Conservation (phyloP, 2,797 vertebrate species). For the Poecilia picta region DNA sequence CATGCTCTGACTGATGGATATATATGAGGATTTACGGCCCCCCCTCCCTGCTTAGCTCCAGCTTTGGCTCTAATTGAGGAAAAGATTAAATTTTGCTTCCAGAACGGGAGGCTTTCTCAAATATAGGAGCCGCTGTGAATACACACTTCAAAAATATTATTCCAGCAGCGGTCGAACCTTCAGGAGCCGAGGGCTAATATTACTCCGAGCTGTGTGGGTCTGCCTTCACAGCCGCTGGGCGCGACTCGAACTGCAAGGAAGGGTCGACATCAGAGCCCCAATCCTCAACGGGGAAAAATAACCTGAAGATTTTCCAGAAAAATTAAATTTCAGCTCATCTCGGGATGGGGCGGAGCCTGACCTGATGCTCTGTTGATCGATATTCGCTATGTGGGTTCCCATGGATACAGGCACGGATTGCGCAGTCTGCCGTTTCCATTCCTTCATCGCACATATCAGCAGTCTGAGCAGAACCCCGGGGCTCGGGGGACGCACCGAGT, state of each 20-base stretch:
- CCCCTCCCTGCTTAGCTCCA: conserved; percentile 22
- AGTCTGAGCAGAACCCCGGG: conserved; percentile 17
- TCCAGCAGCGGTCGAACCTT: conserved; percentile 45
- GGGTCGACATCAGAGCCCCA: conserved; percentile 52
- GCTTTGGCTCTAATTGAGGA: conserved; percentile 62
- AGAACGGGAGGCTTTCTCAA: conserved; percentile 47
- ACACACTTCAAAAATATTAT: conserved; percentile 68
- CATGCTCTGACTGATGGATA: conserved; percentile 39
- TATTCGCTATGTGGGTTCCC: conserved; percentile 35
- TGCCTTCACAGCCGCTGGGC: conserved; percentile 43
- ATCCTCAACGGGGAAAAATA: conserved; percentile 36
- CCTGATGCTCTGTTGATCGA: conserved; percentile 47
- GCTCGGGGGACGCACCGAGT: conserved; percentile 31
- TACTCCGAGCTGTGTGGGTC: conserved; percentile 28
- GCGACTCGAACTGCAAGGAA: conserved; percentile 17
- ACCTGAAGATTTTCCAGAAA: conserved; percentile 52
- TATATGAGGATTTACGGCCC: conserved; percentile 41
- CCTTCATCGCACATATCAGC: conserved; percentile 15
- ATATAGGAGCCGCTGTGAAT: conserved; percentile 58
- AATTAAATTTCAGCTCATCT: conserved; percentile 45
- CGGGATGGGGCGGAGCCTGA: conserved; percentile 33
- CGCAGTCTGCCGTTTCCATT: conserved; percentile 34
- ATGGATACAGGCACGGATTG: conserved; percentile 20
- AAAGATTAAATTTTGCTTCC: conserved; percentile 44
- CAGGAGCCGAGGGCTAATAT: conserved; percentile 55